These are phyloP conservation scores for Hippotragus niger DNA, from an alignment of 2,113 vertebrate genomes.

Conservation along the genomic window DNA sequence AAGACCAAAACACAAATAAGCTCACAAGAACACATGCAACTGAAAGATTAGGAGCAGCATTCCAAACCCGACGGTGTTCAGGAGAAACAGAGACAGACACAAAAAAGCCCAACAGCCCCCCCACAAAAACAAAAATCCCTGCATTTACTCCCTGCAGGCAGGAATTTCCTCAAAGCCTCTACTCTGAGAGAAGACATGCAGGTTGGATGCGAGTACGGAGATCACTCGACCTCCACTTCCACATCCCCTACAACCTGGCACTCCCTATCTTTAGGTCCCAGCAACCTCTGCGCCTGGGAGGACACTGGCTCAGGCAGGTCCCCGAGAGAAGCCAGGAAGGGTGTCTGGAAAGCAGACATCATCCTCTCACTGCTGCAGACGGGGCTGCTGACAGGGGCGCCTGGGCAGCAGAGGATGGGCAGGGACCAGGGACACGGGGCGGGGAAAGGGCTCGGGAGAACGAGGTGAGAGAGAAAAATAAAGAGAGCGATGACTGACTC, in stretches of 20 bases:
- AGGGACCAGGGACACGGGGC: background rate
- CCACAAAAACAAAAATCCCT: slow-evolving; percentile 11
- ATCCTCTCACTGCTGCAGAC: background rate
- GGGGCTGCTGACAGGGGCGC: background rate
- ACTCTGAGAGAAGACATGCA: background rate
- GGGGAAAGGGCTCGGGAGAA: background rate
- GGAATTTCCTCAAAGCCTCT: slow-evolving; percentile 53
- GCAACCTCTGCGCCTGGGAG: background rate
- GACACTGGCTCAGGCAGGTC: background rate
- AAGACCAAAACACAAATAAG: slow-evolving; percentile 70
- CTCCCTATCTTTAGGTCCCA: slow-evolving; percentile 1
- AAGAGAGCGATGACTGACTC: background rate
- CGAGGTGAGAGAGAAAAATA: background rate
- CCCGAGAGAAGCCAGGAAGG: background rate
- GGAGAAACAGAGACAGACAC: background rate
- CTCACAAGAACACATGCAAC: slow-evolving; percentile 49
- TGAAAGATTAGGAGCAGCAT: slow-evolving; percentile 52
- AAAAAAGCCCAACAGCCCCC: background rate
- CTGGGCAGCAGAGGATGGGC: background rate
- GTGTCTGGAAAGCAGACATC: background rate
- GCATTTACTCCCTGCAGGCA: background rate
- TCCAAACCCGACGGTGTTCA: background rate
- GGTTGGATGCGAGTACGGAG: background rate
- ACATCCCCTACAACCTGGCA: slow-evolving; percentile 1
- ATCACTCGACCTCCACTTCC: background rate